Evolutionary conservation across 1,140 invertebrate species (phyloP).

Genomic region (Aphelenchoides fujianensis): DNA sequence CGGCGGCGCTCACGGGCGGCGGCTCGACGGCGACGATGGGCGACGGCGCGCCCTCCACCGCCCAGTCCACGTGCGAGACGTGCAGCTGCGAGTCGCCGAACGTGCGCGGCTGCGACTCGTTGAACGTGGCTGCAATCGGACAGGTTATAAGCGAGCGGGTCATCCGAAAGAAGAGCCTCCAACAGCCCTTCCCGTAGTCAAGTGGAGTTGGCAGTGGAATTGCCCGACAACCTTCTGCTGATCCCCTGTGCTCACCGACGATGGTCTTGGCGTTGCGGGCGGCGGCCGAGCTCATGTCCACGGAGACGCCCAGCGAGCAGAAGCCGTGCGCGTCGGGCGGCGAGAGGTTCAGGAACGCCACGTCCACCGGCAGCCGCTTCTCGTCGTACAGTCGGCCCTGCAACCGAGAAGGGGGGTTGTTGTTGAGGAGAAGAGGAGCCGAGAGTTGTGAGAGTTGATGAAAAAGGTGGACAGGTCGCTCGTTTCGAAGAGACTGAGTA

Average conservation of each 20-base stretch:
- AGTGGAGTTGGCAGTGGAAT: no score
- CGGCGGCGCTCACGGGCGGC: slow-evolving; percentile 64
- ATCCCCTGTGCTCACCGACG: slow-evolving; percentile 76
- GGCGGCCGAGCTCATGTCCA: slow-evolving; percentile 81
- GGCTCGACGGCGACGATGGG: slow-evolving; percentile 69
- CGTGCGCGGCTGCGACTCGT: slow-evolving; percentile 80
- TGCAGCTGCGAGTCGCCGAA: slow-evolving; percentile 85
- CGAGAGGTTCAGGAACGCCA: slow-evolving; percentile 79
- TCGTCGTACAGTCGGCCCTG: slow-evolving; percentile 81
- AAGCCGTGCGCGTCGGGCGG: slow-evolving; percentile 74
- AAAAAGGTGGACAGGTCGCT: no score
- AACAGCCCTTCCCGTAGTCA: no score
- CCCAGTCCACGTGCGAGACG: slow-evolving; percentile 81
- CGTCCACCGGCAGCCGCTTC: slow-evolving; percentile 78
- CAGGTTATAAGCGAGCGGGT: slow-evolving; percentile 19
- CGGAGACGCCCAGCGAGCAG: slow-evolving; percentile 84
- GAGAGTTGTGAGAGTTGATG: no score
- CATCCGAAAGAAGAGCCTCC: no score
- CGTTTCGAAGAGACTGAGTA: no score
- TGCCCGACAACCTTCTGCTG: no score
- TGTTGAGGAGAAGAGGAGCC: no score
- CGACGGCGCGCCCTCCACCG: slow-evolving; percentile 71
- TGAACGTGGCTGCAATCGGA: slow-evolving; percentile 70
- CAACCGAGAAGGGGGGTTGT: no score
- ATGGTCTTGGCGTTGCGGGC: slow-evolving; percentile 80